phyloP scores from a whole-genome alignment of 1,140 invertebrate genomes.

The Melanaphis sacchari region DNA sequence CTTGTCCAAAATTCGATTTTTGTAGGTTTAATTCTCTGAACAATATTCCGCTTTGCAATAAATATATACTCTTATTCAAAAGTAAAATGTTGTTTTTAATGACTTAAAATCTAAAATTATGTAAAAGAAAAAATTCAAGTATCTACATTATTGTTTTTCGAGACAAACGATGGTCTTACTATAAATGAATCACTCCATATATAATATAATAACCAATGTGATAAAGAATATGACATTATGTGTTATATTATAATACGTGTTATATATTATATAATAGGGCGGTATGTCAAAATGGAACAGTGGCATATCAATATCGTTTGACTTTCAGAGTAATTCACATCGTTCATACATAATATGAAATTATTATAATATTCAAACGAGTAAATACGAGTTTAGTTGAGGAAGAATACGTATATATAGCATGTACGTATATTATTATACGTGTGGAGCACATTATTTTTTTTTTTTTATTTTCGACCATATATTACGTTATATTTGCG shows the following conservation, averaged over 20 bases:
- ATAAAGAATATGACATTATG: neutral
- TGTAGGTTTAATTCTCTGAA: too few species aligned
- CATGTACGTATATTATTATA: neutral
- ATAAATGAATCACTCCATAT: too few species aligned
- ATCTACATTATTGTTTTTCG: too few species aligned
- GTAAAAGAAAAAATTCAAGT: too few species aligned
- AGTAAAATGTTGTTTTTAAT: too few species aligned
- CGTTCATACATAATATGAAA: neutral
- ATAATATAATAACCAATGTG: neutral
- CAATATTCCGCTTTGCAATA: too few species aligned
- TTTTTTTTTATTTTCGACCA: neutral
- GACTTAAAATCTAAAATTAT: too few species aligned
- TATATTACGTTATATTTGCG: neutral
- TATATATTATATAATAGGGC: neutral
- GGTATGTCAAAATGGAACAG: neutral
- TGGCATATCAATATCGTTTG: neutral
- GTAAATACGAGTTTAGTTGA: neutral
- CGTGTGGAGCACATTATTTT: too few species aligned
- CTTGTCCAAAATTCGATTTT: too few species aligned
- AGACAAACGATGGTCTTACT: too few species aligned
- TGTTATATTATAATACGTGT: neutral
- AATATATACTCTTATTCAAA: too few species aligned
- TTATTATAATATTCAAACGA: neutral
- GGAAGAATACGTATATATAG: neutral
- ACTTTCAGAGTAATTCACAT: neutral